Evolutionary conservation across 2,797 vertebrate genomes (phyloP).

Genomic region (Platyrinchus mystaceus): DNA sequence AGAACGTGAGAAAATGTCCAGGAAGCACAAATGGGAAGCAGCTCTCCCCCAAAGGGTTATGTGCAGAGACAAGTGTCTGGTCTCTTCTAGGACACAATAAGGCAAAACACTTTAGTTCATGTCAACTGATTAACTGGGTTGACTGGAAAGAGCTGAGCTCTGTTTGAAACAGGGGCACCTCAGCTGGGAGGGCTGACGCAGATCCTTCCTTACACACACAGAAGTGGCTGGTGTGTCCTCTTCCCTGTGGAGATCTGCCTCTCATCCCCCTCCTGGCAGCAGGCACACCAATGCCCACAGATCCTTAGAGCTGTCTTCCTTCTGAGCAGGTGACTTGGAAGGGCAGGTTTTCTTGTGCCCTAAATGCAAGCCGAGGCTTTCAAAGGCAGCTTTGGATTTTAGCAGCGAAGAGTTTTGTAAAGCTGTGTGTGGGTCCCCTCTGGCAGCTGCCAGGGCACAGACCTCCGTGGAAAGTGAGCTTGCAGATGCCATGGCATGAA

Average conservation of each 20-base stretch:
- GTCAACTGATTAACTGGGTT: background rate
- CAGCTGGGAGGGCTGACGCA: background rate
- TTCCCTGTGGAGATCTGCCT: background rate
- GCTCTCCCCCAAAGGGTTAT: background rate
- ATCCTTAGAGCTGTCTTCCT: background rate
- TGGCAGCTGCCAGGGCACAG: background rate
- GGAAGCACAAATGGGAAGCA: background rate
- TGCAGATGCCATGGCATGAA: background rate
- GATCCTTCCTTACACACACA: background rate
- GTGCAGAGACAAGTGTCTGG: background rate
- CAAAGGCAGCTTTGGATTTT: background rate
- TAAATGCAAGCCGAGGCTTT: background rate
- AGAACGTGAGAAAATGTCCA: background rate
- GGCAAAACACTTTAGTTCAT: background rate
- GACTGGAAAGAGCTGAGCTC: background rate
- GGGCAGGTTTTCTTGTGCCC: background rate
- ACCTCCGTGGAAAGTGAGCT: background rate
- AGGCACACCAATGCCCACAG: background rate
- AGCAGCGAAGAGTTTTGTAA: background rate
- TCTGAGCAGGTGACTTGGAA: background rate
- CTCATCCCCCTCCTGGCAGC: rapidly evolving
- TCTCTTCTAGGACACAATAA: background rate
- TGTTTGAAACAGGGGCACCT: background rate
- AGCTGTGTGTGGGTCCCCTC: background rate
- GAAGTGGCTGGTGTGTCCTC: background rate